Percentiles rank a stretch among this genome's conserved stretches.
phyloP scores from a whole-genome alignment of 2,797 vertebrate species.

The Sarcophilus harrisii region DNA sequence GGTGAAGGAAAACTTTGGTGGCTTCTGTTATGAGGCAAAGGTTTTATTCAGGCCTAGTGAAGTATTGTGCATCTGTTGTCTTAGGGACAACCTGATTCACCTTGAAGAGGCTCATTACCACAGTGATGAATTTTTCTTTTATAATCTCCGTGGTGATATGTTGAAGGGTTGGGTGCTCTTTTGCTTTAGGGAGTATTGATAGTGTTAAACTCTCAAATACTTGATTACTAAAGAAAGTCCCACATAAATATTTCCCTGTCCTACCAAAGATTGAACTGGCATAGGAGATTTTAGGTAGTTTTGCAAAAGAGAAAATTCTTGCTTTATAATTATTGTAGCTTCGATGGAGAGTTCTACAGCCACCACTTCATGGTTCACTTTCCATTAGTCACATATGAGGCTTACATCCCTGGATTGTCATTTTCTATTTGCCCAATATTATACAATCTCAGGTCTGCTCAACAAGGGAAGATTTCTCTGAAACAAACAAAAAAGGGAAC shows the following conservation, averaged over 20 bases:
- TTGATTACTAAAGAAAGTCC: background rate
- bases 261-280: background rate
- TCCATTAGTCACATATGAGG: background rate
- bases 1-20: background rate
- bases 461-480: background rate
- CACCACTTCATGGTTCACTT: background rate
- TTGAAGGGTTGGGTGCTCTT: background rate
- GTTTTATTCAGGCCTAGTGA: background rate
- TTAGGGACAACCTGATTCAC: background rate
- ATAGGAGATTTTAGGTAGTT: background rate
- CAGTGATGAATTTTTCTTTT: background rate
- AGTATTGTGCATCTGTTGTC: background rate
- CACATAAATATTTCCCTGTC: background rate
- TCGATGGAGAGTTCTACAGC: background rate
- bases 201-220: background rate
- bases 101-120: background rate
- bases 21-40: background rate
- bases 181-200: background rate
- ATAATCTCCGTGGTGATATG: background rate
- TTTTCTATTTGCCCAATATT: background rate
- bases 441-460: background rate
- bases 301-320: constrained; percentile 6
- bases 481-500: background rate
- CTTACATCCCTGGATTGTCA: accelerated
- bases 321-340: background rate